phyloP scores from a whole-genome alignment of 1,140 invertebrate species.

The Drosophila bipectinata region DNA sequence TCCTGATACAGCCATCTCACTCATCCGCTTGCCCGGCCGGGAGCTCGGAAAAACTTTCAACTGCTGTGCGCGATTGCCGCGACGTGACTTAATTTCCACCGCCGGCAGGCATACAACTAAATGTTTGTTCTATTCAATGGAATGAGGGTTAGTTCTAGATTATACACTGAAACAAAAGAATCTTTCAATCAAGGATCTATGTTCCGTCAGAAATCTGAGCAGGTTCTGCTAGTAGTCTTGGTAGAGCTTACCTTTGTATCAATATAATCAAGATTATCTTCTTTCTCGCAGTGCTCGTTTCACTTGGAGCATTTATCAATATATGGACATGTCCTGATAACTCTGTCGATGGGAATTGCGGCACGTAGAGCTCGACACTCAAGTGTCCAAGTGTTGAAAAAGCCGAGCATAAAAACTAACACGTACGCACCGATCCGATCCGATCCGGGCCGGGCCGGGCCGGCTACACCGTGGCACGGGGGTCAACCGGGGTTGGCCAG shows the following conservation, averaged over 20 bases:
- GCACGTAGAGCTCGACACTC: constrained; percentile 63
- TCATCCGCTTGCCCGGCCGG: background rate
- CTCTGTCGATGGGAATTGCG: constrained; percentile 71
- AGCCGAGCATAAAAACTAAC: constrained; percentile 67
- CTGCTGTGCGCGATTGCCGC: constrained; percentile 77
- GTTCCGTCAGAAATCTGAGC: too few relatives aligned
- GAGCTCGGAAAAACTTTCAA: constrained; percentile 50
- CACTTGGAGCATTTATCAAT: constrained; percentile 73
- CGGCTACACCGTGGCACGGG: constrained; percentile 6
- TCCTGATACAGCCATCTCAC: background rate
- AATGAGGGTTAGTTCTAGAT: constrained; percentile 10
- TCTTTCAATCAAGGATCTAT: too few relatives aligned
- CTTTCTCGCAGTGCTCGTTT: constrained; percentile 19
- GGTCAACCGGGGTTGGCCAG: constrained; percentile 6
- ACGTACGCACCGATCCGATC: constrained; percentile 60
- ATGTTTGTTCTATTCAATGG: constrained; percentile 61
- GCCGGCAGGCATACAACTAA: constrained; percentile 67
- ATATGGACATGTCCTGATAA: constrained; percentile 71
- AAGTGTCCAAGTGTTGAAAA: constrained; percentile 77
- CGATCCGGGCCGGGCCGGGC: background rate
- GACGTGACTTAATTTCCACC: constrained; percentile 82
- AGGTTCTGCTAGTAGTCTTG: too few relatives aligned
- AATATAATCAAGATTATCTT: too few relatives aligned
- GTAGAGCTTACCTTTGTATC: background rate
- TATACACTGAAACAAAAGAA: constrained; percentile 4